These are phyloP conservation scores for Syngnathoides biaculeatus DNA, from an alignment of 2,113 vertebrate species.

Conservation along the genomic window DNA sequence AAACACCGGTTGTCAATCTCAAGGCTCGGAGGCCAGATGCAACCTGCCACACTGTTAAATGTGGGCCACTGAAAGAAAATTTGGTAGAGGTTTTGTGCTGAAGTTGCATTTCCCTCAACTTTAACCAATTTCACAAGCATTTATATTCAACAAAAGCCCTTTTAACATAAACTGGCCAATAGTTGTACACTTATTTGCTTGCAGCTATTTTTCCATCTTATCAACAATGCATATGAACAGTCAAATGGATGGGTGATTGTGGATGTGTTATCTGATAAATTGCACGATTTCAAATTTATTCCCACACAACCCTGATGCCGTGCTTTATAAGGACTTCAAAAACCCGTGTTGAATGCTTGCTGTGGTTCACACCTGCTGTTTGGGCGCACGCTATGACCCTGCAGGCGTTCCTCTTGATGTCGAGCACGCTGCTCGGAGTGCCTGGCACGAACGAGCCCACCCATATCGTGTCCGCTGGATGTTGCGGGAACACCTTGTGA, in stretches of 20 bases:
- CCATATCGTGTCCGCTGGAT: conserved; percentile 65
- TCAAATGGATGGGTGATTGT: not conserved
- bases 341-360: not conserved
- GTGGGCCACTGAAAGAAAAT: not conserved
- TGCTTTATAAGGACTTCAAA: not conserved
- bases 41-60: not conserved
- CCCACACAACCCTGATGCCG: not conserved
- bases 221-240: not conserved
- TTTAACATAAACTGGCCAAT: too few relatives aligned
- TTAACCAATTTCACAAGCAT: too few relatives aligned
- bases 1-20: not conserved
- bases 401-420: conserved; percentile 67
- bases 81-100: not conserved
- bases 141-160: too few relatives aligned
- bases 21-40: not conserved
- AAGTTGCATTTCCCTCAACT: too few relatives aligned
- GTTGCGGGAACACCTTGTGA: conserved; percentile 66
- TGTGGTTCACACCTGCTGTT: conserved; percentile 55
- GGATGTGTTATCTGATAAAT: not conserved
- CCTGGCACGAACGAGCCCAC: conserved; percentile 62
- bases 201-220: too few relatives aligned
- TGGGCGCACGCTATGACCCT: conserved; percentile 59
- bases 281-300: not conserved
- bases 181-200: too few relatives aligned
- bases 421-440: conserved; percentile 31